Evolutionary conservation across 2,888 invertebrate species (phyloP).

Genomic region (Tyria jacobaeae): DNA sequence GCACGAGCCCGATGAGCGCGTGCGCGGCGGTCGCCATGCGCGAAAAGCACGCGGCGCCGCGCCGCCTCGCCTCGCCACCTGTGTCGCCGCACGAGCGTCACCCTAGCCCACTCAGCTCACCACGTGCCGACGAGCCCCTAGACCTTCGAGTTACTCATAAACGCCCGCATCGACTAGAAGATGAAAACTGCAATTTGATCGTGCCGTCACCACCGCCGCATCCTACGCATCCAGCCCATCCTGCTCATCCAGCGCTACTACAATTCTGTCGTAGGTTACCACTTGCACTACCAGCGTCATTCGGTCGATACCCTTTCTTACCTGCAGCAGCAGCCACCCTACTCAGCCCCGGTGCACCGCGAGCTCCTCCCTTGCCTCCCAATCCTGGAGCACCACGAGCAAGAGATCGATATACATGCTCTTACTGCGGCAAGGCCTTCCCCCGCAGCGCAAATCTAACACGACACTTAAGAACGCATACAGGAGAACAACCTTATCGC

Average conservation of each 20-base stretch:
- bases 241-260: conserved; percentile 81
- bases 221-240: conserved; percentile 87
- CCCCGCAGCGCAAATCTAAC: conserved; percentile 99
- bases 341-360: conserved; percentile 76
- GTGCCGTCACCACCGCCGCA: conserved; percentile 86
- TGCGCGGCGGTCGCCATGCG: conserved; percentile 91
- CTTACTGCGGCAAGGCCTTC: conserved; percentile 98
- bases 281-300: conserved; percentile 79
- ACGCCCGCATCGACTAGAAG: conserved; percentile 90
- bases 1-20: conserved; percentile 90
- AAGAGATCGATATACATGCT: conserved; percentile 97
- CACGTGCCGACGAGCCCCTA: conserved; percentile 91
- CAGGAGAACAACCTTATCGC: conserved; percentile 99
- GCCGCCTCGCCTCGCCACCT: conserved; percentile 90
- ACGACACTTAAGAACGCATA: conserved; percentile 98
- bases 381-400: conserved; percentile 87
- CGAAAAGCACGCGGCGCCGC: conserved; percentile 96
- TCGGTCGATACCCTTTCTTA: conserved; percentile 82
- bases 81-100: conserved; percentile 78
- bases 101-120: conserved; percentile 84
- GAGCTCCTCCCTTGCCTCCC: conserved; percentile 74
- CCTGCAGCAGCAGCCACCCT: conserved; percentile 82
- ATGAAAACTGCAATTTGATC: conserved; percentile 95
- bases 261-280: conserved; percentile 82
- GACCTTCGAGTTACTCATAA: conserved; percentile 96